These are phyloP conservation scores for Trididemnum miniatum DNA, from an alignment of 23 tunicate genomes.

Conservation along the genomic window DNA sequence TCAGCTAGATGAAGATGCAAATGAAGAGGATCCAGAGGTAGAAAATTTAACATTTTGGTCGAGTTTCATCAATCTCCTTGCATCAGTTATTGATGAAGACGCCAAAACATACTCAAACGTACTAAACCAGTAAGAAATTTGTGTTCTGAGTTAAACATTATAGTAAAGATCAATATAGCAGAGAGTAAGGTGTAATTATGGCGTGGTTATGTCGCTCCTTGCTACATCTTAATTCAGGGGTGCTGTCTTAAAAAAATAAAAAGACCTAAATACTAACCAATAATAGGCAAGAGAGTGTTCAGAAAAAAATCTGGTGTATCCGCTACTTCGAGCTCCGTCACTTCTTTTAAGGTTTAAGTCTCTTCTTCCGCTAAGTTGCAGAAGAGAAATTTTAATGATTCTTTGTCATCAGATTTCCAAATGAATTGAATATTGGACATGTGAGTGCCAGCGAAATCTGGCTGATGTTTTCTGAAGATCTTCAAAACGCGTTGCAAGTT, in stretches of 20 bases:
- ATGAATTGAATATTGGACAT: constrained; percentile 69
- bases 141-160: no score
- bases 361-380: no score
- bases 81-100: constrained; percentile 81
- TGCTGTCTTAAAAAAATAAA: no score
- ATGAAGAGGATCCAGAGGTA: constrained; percentile 50
- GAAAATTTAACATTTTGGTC: constrained; percentile 78
- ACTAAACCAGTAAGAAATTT: constrained; percentile 57
- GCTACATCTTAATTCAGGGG: no score
- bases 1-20: constrained; percentile 8
- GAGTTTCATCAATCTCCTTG: constrained; percentile 66
- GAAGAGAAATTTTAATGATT: not conserved
- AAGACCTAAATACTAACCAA: no score
- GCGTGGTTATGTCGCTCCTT: no score
- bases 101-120: constrained; percentile 59
- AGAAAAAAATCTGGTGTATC: no score
- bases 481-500: constrained; percentile 54
- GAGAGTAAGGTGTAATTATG: no score
- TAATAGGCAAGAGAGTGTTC: no score
- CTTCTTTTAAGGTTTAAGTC: no score
- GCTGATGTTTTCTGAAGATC: constrained; percentile 78
- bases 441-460: constrained; percentile 83
- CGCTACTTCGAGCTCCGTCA: no score
- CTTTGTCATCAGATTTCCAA: constrained; percentile 59
- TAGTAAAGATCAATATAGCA: no score